Base-by-base conservation (phyloP, 2,113 vertebrate species). In the Epinephelus moara region DNA sequence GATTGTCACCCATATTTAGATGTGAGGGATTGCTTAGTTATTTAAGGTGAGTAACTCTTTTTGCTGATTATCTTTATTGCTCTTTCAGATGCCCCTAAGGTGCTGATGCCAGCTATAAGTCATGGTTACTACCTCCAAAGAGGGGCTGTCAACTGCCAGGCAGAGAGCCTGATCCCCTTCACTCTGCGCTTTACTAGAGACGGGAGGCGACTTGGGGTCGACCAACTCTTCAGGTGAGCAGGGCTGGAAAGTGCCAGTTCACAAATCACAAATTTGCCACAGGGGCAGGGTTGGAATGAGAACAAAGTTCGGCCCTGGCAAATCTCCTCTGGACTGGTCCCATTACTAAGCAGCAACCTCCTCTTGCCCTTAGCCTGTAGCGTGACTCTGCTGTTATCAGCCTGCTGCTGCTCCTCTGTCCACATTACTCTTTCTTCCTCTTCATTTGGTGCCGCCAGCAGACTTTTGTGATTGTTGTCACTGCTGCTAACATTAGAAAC, bases 101-200 rank as follows among this genome's bases (percentile, higher is more conserved):
- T 98, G 47, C 93, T 92, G 81, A 98, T 99, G 97, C 96, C 96
- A 0, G 53, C 67, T 64, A 96, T 86, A 57, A 99, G 96, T 27
- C 96, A 93, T 13, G 98, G 97, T 11, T 99, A 99, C 89, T 99
- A 99, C 90, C 94, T 98, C 18, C 97, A 97, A 85, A 96, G 94
- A 10, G 97, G 96, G 3, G 85, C 70, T 25, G 89, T 99, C 81
- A 77, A 71, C 50, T 99, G 98, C 89, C 94, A 95, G 0, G 95
- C 98, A 23, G 96, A 98, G 42, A 99, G 98, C 84, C 96, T 99
- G 85, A 93, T 99, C 84, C 98, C 98, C 49, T 98, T 97, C 89
- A 98, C 96, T 9, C 86, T 98, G 71, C 96, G 84, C 74, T 99
- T 99, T 82, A 95, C 93, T 91, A 96, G 94, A 91, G 96, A 97